phyloP scores from a whole-genome alignment of 2,113 vertebrate species.

The Uria aalge region DNA sequence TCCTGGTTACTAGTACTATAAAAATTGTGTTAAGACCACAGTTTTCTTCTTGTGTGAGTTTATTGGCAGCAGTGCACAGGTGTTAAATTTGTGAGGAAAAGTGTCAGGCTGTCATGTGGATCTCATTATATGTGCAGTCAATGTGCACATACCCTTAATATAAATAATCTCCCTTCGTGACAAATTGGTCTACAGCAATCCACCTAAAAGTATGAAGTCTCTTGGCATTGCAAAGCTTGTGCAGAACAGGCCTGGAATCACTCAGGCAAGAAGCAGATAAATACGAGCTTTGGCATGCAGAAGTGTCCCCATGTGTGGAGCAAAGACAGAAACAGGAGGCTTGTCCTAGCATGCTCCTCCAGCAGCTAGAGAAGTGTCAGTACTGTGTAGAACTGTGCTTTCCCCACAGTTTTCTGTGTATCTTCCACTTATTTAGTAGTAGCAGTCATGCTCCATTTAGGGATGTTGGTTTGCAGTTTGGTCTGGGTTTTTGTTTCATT shows the following conservation, averaged over 20 bases:
- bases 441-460: not conserved
- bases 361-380: not conserved
- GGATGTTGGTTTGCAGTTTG: not conserved
- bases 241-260: not conserved
- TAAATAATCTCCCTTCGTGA: not conserved
- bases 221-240: not conserved
- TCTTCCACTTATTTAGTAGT: not conserved
- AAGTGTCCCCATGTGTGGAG: not conserved
- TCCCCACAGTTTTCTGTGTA: not conserved
- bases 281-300: not conserved
- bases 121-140: not conserved
- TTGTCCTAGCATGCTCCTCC: not conserved
- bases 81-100: not conserved
- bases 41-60: not conserved
- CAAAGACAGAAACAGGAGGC: not conserved
- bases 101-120: not conserved
- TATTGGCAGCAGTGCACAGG: not conserved
- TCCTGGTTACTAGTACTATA: not conserved
- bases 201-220: not conserved
- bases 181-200: not conserved
- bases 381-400: not conserved
- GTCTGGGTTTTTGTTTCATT: not conserved
- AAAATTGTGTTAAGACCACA: not conserved
- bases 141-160: fast-evolving
- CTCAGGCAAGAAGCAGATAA: not conserved